Percentiles rank a stretch among this genome's conserved stretches.
Conservation (phyloP, 1,140 invertebrate species). For the Phocides pigmalion region DNA sequence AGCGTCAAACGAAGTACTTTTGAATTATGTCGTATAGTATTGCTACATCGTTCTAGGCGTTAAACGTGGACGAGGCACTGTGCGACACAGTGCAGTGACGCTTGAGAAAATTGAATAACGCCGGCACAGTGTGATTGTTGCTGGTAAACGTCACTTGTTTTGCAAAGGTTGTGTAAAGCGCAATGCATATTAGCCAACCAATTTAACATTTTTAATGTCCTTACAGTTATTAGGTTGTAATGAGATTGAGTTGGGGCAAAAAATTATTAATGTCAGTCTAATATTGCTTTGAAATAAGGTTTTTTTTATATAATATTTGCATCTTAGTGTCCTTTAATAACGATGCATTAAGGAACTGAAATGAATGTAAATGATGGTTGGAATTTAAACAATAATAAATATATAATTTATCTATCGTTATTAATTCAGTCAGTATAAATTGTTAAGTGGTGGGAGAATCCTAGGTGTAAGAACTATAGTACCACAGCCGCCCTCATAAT, state of each 20-base stretch:
- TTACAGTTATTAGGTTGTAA: conserved; percentile 3
- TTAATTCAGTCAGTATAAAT: no score
- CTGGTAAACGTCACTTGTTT: conserved; percentile 1
- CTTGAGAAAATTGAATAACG: conserved; percentile 5
- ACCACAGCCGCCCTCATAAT: no score
- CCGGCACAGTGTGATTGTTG: conserved; percentile 3
- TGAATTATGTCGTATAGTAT: conserved; percentile 21
- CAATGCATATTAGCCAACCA: background rate
- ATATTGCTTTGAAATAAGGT: no score
- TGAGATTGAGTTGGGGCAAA: background rate
- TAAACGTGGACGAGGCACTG: background rate
- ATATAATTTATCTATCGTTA: no score
- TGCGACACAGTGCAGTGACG: conserved; percentile 33
- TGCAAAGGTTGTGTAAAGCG: conserved; percentile 5
- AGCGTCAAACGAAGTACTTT: conserved; percentile 23
- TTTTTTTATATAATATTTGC: no score
- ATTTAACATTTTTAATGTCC: background rate
- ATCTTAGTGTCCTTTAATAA: no score
- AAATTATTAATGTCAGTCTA: no score
- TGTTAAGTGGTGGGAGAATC: no score
- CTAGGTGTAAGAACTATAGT: no score
- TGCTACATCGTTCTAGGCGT: background rate
- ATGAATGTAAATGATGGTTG: no score
- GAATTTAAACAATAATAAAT: no score
- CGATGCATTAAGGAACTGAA: no score